phyloP scores from a whole-genome alignment of 2,888 invertebrate species.

The Scaptomyza cyrtandrae region DNA sequence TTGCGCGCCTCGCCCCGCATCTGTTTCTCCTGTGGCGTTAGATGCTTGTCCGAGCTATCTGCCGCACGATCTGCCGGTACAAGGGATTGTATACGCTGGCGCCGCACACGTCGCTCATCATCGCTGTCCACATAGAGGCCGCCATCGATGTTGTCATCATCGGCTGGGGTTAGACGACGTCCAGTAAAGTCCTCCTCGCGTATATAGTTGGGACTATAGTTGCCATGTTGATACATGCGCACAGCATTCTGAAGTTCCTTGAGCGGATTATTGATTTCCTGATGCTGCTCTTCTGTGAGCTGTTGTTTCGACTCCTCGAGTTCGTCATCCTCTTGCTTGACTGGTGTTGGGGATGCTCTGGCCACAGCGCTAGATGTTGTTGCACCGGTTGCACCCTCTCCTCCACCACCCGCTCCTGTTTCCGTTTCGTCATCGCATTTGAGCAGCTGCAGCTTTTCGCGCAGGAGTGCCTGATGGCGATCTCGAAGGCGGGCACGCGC shows the following conservation, averaged over 20 bases:
- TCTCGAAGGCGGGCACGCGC: conserved; percentile 96
- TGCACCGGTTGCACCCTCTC: background rate
- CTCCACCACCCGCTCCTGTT: conserved; percentile 29
- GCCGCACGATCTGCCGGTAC: conserved; percentile 76
- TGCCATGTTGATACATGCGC: conserved; percentile 90
- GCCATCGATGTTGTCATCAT: conserved; percentile 63
- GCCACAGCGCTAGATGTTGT: background rate
- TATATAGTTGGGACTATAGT: conserved; percentile 93
- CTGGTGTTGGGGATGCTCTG: background rate
- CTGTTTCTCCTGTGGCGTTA: conserved; percentile 85
- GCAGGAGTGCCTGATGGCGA: conserved; percentile 95
- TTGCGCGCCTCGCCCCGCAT: conserved; percentile 93
- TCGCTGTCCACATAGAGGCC: conserved; percentile 61
- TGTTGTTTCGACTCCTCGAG: conserved; percentile 40
- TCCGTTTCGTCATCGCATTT: conserved; percentile 91
- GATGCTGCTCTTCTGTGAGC: conserved; percentile 75
- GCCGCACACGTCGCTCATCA: conserved; percentile 57
- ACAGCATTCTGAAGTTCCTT: conserved; percentile 47
- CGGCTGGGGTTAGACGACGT: conserved; percentile 32
- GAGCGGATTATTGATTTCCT: conserved; percentile 47
- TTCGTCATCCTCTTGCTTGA: conserved; percentile 23
- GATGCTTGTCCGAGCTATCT: conserved; percentile 9
- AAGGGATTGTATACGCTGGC: conserved; percentile 53
- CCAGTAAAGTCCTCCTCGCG: conserved; percentile 65
- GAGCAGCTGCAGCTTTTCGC: conserved; percentile 93